A percentile compares a stretch with the other conserved stretches of the same genome.
These are phyloP conservation scores for Nipponacmea schrenckii DNA, from an alignment of 2,888 invertebrate genomes.

Conservation along the genomic window DNA sequence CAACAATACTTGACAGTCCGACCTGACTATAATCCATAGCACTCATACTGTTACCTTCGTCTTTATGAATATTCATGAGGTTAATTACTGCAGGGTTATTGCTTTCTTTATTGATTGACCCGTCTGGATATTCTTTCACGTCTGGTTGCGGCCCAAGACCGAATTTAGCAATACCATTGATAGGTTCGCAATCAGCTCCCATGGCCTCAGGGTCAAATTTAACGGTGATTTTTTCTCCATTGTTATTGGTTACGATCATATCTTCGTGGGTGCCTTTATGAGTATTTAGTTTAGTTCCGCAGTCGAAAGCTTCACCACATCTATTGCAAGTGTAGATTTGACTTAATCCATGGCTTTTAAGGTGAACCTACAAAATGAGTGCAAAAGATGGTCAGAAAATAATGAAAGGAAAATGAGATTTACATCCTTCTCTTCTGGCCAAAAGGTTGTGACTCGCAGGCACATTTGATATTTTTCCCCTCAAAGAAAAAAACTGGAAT, in stretches of 20 bases:
- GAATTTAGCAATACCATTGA: slow-evolving; percentile 48
- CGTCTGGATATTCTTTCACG: slow-evolving; percentile 13
- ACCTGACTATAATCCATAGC: neutral
- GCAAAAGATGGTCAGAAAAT: neutral
- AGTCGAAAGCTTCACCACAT: slow-evolving; percentile 54
- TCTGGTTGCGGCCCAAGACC: slow-evolving; percentile 42
- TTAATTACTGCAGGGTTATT: slow-evolving; percentile 14
- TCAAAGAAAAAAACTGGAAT: no score
- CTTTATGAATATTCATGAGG: neutral
- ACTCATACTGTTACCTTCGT: slow-evolving; percentile 5
- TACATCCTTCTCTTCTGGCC: no score
- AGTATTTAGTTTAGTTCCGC: slow-evolving; percentile 43
- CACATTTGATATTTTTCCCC: no score
- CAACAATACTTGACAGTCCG: no score
- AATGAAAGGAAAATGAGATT: neutral
- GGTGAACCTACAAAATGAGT: slow-evolving; percentile 27
- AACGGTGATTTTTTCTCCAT: slow-evolving; percentile 25
- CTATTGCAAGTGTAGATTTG: slow-evolving; percentile 47
- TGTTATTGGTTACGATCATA: slow-evolving; percentile 34
- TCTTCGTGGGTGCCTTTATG: slow-evolving; percentile 46
- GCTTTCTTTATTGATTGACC: slow-evolving; percentile 18
- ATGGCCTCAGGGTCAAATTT: slow-evolving; percentile 23
- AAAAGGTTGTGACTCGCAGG: no score
- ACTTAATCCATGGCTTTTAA: slow-evolving; percentile 44
- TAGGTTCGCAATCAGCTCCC: slow-evolving; percentile 17